Conservation (phyloP, 2,113 vertebrate genomes). For the Dasyornis broadbenti region DNA sequence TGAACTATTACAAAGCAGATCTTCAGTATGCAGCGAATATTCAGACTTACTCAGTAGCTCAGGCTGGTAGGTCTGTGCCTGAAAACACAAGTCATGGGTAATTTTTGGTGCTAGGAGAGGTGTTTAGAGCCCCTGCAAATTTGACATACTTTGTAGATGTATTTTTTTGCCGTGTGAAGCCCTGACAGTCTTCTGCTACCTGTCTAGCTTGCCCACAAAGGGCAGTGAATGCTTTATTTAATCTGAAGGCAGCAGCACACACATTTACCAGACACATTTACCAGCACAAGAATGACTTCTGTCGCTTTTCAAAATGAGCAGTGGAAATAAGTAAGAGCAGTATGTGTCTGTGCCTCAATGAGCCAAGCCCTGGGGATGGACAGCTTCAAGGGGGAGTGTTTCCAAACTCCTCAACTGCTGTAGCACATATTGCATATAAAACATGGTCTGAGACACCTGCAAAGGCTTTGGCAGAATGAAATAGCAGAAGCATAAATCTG, state of each 20-base stretch:
- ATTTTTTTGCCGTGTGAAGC: not conserved
- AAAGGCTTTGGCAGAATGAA: not conserved
- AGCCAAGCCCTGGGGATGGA: not conserved
- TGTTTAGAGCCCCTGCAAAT: not conserved
- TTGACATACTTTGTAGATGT: not conserved
- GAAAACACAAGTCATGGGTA: not conserved
- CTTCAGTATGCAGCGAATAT: accelerated
- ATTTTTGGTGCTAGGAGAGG: not conserved
- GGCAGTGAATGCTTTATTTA: not conserved
- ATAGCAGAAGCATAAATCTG: not conserved
- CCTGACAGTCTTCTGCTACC: not conserved
- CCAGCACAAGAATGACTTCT: not conserved
- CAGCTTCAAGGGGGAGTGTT: not conserved
- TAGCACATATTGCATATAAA: accelerated
- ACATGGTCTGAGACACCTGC: not conserved
- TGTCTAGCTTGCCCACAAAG: not conserved
- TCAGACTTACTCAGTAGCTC: not conserved
- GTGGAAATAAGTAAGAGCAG: not conserved
- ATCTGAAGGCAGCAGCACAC: accelerated
- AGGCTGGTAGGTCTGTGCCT: not conserved
- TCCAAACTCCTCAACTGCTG: accelerated
- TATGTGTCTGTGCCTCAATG: not conserved
- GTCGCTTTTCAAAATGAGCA: not conserved
- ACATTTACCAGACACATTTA: accelerated
- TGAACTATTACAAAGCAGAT: not conserved